Evolutionary conservation across 2,797 vertebrate species (phyloP), one percentile per base, ranked within the genome.

Genomic region (Lophius americanus): DNA sequence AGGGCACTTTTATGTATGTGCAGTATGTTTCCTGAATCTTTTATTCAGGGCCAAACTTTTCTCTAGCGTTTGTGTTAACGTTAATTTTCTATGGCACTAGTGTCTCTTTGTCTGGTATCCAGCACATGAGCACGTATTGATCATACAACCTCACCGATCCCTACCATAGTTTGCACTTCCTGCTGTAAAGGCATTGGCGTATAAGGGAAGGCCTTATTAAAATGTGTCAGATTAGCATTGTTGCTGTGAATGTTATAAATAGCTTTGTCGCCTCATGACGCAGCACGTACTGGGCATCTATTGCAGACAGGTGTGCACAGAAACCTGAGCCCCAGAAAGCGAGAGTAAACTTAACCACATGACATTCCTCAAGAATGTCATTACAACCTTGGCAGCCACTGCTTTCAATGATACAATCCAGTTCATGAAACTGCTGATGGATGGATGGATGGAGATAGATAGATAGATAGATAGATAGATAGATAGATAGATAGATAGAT

Each of bases 361-460:
- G 81, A 87, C 83, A 84, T 88, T 78, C 72, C 68, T 62, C 70
- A 51, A 78, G 77, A 87, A 86, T 87, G 87, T 85, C 87, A 77
- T 41, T 73, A 37, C 80, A 86, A 87, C 81, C 83, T 86, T 82
- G 82, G 39, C 60, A 57, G 62, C n/a, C 39, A 10, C 5, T 51
- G 39, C 63, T 64, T 72, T 47, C 48, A 60, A 44, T 51, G 47
- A 4, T 58, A 51, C 50, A 47, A 13, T 70, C 11, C 51, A 71
- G 48, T 44, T 12, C 23, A 9, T 70, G n/a, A 53, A 58, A 58
- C 51, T 46, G 48, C 7, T 23, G 10, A 68, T 46, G 65, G n/a
- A 64, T 37, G 13, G 51, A 46, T n/a, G 6, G 39, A 67, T 48
- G 23, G 23, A 48, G n/a, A n/a, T n/a, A n/a, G n/a, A n/a, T n/a